Percentiles rank a stretch among this genome's conserved stretches.
phyloP scores from a whole-genome alignment of 2,888 invertebrate species.

The Xestia xanthographa region DNA sequence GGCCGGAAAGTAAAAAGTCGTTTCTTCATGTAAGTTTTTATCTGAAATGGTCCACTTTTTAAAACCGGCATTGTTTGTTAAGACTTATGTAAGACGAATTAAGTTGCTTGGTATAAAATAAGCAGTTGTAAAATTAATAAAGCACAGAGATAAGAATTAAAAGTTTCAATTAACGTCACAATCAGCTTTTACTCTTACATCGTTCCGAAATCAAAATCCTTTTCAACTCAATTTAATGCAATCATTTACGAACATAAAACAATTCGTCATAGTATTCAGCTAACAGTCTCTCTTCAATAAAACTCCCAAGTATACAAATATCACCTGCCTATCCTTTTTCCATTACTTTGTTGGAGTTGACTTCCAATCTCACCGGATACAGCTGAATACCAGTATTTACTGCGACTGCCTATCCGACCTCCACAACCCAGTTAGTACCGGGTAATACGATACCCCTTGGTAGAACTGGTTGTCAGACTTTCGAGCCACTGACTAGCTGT shows the following conservation, averaged over 20 bases:
- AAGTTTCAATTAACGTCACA: background rate
- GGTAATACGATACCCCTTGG: too few relatives aligned
- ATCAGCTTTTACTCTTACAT: background rate
- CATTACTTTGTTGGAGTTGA: too few relatives aligned
- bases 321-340: too few relatives aligned
- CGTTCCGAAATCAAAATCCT: background rate
- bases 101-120: slow-evolving; percentile 1
- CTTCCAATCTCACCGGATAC: too few relatives aligned
- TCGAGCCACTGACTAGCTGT: too few relatives aligned
- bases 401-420: too few relatives aligned
- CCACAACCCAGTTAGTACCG: too few relatives aligned
- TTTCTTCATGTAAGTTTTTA: slow-evolving; percentile 46
- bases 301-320: background rate
- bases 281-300: background rate
- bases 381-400: too few relatives aligned
- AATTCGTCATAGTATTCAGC: background rate
- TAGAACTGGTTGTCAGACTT: too few relatives aligned
- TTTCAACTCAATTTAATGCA: background rate
- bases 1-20: slow-evolving; percentile 59
- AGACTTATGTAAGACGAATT: slow-evolving; percentile 1
- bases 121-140: background rate
- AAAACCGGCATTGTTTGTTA: slow-evolving; percentile 34
- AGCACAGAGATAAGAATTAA: background rate
- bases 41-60: slow-evolving; percentile 50
- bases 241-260: background rate